Percentiles rank a stretch among this genome's conserved stretches.
Conservation (phyloP, 23 tunicate genomes). For the Styela clava region DNA sequence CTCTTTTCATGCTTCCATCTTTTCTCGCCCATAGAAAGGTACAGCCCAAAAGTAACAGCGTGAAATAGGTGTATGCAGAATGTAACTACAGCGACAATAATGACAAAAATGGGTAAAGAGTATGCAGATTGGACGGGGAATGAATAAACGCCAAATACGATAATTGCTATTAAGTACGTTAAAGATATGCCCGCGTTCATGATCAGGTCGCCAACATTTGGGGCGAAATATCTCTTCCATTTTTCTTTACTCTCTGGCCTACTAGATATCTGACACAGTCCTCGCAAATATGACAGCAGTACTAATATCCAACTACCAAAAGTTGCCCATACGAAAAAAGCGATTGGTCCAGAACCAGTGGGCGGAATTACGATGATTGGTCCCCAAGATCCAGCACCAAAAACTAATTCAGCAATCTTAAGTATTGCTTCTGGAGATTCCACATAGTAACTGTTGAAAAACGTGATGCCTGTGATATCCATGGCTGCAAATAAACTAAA, state of each 20-base stretch:
- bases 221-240: not conserved
- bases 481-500: too few species aligned
- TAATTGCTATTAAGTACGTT: not conserved
- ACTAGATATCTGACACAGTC: not conserved
- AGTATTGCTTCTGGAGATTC: conserved; percentile 12
- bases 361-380: not conserved
- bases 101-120: not conserved
- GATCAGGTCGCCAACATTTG: not conserved
- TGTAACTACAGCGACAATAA: not conserved
- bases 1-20: conserved; percentile 6
- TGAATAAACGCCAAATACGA: conserved; percentile 8
- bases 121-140: not conserved
- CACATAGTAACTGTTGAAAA: conserved; percentile 14
- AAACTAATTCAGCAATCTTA: conserved; percentile 23
- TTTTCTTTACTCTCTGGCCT: not conserved
- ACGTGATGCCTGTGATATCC: conserved; percentile 1
- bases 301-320: conserved; percentile 30
- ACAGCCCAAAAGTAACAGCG: conserved; percentile 5
- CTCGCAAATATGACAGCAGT: conserved; percentile 15
- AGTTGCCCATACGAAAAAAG: conserved; percentile 32
- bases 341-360: conserved; percentile 4
- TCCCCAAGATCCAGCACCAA: conserved; percentile 46
- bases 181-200: conserved; percentile 6
- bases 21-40: not conserved
- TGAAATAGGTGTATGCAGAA: conserved; percentile 7